Evolutionary conservation across 2,888 invertebrate species (phyloP).

Genomic region (Thalpophila matura): DNA sequence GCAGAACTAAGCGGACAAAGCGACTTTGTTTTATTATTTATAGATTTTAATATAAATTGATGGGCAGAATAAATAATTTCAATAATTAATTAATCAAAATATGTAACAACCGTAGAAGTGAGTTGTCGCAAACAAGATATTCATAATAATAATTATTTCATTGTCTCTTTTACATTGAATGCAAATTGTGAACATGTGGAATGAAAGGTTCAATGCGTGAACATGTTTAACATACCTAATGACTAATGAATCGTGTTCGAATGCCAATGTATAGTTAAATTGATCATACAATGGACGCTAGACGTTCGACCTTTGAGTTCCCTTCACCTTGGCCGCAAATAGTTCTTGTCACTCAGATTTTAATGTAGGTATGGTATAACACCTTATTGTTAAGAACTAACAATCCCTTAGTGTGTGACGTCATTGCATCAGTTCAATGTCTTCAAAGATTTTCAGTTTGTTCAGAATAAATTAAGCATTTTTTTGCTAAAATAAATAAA

Average conservation of each 20-base stretch:
- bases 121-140: slow-evolving; percentile 20
- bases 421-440: background rate
- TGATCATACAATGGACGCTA: slow-evolving; percentile 21
- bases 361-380: slow-evolving; percentile 13
- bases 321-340: slow-evolving; percentile 41
- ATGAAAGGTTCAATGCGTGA: slow-evolving; percentile 70
- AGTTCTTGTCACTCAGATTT: slow-evolving; percentile 21
- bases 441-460: background rate
- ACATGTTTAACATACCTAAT: slow-evolving; percentile 69
- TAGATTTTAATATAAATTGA: background rate
- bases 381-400: background rate
- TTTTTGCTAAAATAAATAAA: too few species aligned
- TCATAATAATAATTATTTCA: slow-evolving; percentile 60
- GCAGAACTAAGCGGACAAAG: too few species aligned
- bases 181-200: slow-evolving; percentile 70
- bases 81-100: background rate
- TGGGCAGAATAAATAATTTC: background rate
- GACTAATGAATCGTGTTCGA: slow-evolving; percentile 65
- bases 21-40: too few species aligned
- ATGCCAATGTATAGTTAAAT: slow-evolving; percentile 36
- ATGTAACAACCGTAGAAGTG: background rate
- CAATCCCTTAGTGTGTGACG: background rate
- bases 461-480: too few species aligned
- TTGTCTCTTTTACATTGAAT: slow-evolving; percentile 73
- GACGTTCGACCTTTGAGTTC: slow-evolving; percentile 42